phyloP scores from a whole-genome alignment of 2,113 vertebrate genomes.

The Pseudopodoces humilis region DNA sequence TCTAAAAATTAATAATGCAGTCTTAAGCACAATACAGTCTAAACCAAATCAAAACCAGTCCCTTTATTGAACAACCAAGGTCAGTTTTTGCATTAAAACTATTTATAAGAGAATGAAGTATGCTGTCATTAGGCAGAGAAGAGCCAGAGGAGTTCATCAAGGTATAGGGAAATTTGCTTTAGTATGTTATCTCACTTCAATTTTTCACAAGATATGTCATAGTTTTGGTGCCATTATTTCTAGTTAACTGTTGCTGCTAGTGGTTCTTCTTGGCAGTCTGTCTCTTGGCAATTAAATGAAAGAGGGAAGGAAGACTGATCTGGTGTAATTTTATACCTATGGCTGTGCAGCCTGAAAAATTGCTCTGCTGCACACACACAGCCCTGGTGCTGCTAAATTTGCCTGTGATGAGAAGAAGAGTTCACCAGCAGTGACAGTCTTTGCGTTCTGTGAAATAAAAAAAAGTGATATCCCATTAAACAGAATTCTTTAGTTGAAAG shows the following conservation, averaged over 20 bases:
- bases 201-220: background rate
- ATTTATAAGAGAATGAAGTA: background rate
- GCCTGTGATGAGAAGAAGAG: too few species aligned
- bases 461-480: background rate
- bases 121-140: background rate
- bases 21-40: background rate
- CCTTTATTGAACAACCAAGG: background rate
- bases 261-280: background rate
- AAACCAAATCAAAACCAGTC: background rate
- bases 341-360: too few species aligned
- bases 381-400: background rate
- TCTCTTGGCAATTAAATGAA: background rate
- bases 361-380: background rate
- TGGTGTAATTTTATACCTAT: rapidly evolving
- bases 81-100: background rate
- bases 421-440: background rate
- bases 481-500: background rate
- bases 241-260: background rate
- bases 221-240: background rate
- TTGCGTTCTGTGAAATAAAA: background rate
- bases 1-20: background rate
- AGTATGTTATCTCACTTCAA: background rate
- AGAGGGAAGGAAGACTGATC: background rate
- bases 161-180: background rate
- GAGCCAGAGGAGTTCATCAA: background rate